Evolutionary conservation across 2,888 invertebrate genomes (phyloP).

Genomic region (Rotaria socialis): DNA sequence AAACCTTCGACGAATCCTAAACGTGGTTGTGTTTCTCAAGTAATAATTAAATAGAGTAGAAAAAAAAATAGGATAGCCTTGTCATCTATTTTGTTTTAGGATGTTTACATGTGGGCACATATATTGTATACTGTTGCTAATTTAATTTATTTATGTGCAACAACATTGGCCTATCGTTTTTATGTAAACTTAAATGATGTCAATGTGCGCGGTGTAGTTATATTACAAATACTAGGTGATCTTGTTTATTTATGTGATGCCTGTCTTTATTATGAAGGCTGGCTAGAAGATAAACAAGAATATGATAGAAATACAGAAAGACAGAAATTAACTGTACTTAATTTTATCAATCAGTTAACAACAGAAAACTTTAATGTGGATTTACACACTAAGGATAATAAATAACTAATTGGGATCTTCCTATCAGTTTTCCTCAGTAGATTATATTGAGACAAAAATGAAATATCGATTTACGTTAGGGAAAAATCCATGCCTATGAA

Average conservation of each 20-base stretch:
- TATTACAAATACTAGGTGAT: slow-evolving; percentile 20
- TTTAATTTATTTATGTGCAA: neutral
- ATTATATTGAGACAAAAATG: no score
- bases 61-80: neutral
- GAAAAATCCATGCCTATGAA: no score
- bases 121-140: neutral
- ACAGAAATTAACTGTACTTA: neutral
- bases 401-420: no score
- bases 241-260: neutral
- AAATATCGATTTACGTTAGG: no score
- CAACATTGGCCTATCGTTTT: neutral
- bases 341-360: neutral
- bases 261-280: neutral
- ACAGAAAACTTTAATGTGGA: neutral
- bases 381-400: neutral
- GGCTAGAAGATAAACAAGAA: neutral
- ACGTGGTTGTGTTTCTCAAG: slow-evolving; percentile 7
- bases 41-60: neutral
- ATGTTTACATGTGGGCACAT: neutral
- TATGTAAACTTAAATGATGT: neutral
- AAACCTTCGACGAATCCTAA: neutral
- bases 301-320: neutral
- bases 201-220: neutral
- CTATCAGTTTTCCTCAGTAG: no score
- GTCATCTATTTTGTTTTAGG: neutral